Conservation (phyloP, 2,888 invertebrate species). For the Pollenia labialis region DNA sequence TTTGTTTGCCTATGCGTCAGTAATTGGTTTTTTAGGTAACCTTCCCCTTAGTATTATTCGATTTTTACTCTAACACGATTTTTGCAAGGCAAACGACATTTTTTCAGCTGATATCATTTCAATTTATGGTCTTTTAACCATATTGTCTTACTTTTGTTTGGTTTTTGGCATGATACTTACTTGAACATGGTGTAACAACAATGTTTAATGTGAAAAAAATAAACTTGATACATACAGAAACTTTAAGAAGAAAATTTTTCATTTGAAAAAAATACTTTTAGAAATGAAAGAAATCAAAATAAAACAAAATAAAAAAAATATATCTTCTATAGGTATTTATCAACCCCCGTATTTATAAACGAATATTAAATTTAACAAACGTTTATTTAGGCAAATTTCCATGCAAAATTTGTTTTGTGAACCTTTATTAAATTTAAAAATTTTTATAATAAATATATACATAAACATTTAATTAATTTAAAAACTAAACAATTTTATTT, state of each 20-base stretch:
- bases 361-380: too few species aligned
- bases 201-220: too few species aligned
- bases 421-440: too few species aligned
- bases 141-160: constrained; percentile 8
- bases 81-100: constrained; percentile 70
- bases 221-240: background rate
- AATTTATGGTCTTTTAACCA: constrained; percentile 29
- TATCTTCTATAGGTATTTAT: background rate
- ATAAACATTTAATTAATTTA: too few species aligned
- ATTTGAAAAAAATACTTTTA: background rate
- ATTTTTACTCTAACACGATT: constrained; percentile 51
- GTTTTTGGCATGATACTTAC: constrained; percentile 4
- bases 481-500: constrained; percentile 1
- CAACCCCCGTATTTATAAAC: too few species aligned
- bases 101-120: constrained; percentile 47
- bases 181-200: too few species aligned
- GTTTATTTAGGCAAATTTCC: too few species aligned
- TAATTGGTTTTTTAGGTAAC: background rate
- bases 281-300: background rate
- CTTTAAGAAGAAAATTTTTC: background rate
- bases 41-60: constrained; percentile 33
- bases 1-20: too few species aligned
- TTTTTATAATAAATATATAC: too few species aligned
- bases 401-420: too few species aligned
- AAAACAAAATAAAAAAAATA: background rate